These are phyloP conservation scores for Lycia hirtaria DNA, from an alignment of 2,888 invertebrate species.

Conservation along the genomic window DNA sequence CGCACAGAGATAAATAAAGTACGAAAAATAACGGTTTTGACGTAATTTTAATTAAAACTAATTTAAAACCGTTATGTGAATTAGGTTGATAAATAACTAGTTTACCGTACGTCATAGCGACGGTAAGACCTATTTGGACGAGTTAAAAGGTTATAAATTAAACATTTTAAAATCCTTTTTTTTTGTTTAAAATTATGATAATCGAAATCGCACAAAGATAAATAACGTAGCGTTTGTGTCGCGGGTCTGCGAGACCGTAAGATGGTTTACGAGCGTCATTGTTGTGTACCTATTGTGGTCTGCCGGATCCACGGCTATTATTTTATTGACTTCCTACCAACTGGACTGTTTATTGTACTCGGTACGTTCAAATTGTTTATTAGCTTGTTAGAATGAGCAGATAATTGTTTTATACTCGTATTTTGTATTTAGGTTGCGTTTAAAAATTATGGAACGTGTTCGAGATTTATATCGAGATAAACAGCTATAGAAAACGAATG, in stretches of 20 bases:
- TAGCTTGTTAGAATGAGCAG: conserved; percentile 37
- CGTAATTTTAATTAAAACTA: no score
- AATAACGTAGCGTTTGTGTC: conserved; percentile 25
- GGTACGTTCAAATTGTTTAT: conserved; percentile 49
- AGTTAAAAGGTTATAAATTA: no score
- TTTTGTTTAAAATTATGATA: not conserved
- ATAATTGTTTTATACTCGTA: conserved; percentile 36
- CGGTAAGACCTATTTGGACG: no score
- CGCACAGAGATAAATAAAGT: conserved; percentile 1
- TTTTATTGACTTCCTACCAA: conserved; percentile 75
- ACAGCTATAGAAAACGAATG: no score
- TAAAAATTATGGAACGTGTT: not conserved
- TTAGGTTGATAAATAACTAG: no score
- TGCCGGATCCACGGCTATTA: conserved; percentile 58
- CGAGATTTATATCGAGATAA: not conserved
- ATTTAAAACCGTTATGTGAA: no score
- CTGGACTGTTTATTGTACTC: conserved; percentile 59
- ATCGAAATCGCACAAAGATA: conserved; percentile 7
- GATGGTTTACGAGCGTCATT: conserved; percentile 69
- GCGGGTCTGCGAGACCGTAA: conserved; percentile 46
- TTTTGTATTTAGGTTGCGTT: not conserved
- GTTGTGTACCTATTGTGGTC: conserved; percentile 60
- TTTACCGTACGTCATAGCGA: no score
- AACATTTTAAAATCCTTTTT: no score
- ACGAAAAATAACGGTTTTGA: no score